Base-by-base conservation (phyloP, 2,888 invertebrate genomes). In the Eristalis tenax region DNA sequence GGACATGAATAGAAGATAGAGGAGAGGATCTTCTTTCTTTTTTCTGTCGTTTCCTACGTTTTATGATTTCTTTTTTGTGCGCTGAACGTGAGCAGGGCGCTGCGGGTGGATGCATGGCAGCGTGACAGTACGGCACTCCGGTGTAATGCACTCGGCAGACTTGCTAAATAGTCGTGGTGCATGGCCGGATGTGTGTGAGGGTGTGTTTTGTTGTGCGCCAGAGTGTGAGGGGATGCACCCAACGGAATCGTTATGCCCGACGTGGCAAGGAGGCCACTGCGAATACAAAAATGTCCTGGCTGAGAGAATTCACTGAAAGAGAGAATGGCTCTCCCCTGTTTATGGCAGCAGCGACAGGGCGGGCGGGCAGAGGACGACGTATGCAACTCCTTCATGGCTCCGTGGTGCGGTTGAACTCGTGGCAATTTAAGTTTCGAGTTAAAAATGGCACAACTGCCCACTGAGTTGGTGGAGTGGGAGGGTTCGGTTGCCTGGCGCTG, bases 101-200 rank as follows among this genome's bases (percentile, higher is more conserved):
- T n/a, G 18, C 71, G 40, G 35, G 28, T 61, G 61, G 66, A 56
- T 68, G 77, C 82, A 73, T 74, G 59, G 38, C 56, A 83, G 50
- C 50, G 18, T 50, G 50, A 18, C 50, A 50, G 50, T n/a, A 18
- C 8, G 50, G 18, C 50, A 50, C 50, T 50, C 18, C 50, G 38
- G 86, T 83, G 83, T 87, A 87, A 87, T 87, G 83, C 83, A 87
- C 87, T 87, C 87, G 57, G 76, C 40, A 83, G 83, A 87, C 79
- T 87, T 76, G 83, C 79, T 87, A 87, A 87, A 87, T 80, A 87
- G 80, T 85, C 80, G 61, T 76, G 76, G 70, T 83, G 75, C 76
- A 32, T 18, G 73, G 63, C 57, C 38, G 82, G 77, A 70, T 75
- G 38, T 75, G 69, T 75, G 26, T 35, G 40, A 0, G 43, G 18